A percentile compares a stretch with the other conserved stretches of the same genome.
Conservation (phyloP, 2,113 vertebrate species). For the Panthera leo region DNA sequence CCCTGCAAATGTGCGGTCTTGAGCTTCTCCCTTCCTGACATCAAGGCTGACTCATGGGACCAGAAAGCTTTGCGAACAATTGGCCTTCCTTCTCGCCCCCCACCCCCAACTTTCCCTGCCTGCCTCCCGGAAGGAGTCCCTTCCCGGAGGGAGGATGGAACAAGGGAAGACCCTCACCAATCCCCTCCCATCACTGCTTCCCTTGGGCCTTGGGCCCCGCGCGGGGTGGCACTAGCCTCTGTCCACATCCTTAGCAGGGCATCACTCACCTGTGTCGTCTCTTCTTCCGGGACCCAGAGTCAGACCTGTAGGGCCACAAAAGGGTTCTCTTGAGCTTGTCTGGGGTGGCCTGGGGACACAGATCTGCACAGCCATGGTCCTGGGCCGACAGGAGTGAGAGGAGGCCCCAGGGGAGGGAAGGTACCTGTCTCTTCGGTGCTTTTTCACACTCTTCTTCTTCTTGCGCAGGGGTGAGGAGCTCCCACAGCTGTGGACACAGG, state of each 20-base stretch:
- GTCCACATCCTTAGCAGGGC: fast-evolving
- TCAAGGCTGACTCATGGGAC: background rate
- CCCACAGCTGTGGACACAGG: constrained; percentile 86
- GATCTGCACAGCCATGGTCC: background rate
- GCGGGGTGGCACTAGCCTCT: background rate
- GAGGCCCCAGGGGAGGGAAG: background rate
- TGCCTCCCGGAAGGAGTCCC: background rate
- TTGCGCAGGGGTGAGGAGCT: constrained; percentile 94
- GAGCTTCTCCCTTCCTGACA: background rate
- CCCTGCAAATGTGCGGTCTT: background rate
- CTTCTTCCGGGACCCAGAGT: constrained; percentile 95
- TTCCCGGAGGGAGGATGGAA: background rate
- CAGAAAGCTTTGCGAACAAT: background rate
- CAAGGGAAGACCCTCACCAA: background rate
- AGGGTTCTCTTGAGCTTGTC: background rate
- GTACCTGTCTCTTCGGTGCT: constrained; percentile 96
- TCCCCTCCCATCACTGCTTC: background rate
- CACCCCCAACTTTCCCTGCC: fast-evolving
- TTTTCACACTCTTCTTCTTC: constrained; percentile 97
- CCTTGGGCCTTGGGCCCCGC: background rate
- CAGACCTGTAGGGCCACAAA: constrained; percentile 87
- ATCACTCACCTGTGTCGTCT: constrained; percentile 93
- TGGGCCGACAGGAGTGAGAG: fast-evolving
- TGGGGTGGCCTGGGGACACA: background rate
- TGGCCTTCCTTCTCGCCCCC: background rate